These are phyloP conservation scores for Mesorhabditis spiculigera DNA, from an alignment of 2,888 invertebrate species.

Conservation along the genomic window DNA sequence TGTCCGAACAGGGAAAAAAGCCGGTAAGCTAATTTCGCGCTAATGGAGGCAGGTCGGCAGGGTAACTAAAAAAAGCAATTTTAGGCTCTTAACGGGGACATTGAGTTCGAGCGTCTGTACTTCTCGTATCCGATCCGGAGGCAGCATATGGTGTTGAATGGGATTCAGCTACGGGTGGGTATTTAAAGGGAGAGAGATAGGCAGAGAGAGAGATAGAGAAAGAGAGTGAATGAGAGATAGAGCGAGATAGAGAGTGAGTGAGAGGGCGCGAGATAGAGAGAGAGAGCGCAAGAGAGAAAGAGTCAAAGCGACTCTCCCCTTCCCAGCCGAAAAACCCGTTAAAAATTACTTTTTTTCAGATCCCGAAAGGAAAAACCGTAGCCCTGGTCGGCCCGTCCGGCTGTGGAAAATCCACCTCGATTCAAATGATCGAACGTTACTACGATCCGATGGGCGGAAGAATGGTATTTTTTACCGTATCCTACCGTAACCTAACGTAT, in stretches of 20 bases:
- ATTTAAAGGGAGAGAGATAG: background rate
- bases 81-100: slow-evolving; percentile 65
- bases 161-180: slow-evolving; percentile 27
- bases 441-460: slow-evolving; percentile 57
- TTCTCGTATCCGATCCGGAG: slow-evolving; percentile 79
- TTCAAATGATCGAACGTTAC: slow-evolving; percentile 59
- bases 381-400: slow-evolving; percentile 61
- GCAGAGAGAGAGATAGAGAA: background rate
- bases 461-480: slow-evolving; percentile 59
- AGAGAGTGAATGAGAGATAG: background rate
- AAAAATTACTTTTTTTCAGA: too few species aligned
- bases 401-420: slow-evolving; percentile 59
- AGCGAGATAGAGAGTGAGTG: background rate
- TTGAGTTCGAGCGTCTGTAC: slow-evolving; percentile 71
- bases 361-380: slow-evolving; percentile 59
- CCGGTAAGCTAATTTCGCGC: slow-evolving; percentile 30
- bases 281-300: background rate
- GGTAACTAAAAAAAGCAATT: background rate
- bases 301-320: too few species aligned
- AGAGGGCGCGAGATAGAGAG: background rate
- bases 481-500: background rate
- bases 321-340: too few species aligned
- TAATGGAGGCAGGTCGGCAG: background rate
- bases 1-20: slow-evolving; percentile 45
- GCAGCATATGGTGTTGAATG: slow-evolving; percentile 61